Conservation (phyloP, 92 coral and sea anemone species). For the Galaxea fascicularis region DNA sequence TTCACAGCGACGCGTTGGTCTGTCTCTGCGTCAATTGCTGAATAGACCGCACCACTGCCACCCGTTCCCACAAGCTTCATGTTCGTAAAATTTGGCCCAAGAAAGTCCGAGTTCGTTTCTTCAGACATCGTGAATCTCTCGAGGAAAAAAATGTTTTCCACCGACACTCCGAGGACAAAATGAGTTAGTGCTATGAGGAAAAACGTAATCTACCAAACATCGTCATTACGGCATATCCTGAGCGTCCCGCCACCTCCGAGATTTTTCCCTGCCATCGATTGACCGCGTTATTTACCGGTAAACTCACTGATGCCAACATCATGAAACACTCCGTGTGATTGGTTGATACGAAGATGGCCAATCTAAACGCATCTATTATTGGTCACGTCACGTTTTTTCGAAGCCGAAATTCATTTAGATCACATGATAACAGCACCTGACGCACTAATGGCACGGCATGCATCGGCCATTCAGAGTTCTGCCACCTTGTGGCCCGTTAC, state of each 20-base stretch:
- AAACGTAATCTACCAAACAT: background rate
- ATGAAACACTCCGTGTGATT: conserved; percentile 20
- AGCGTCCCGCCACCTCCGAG: conserved; percentile 1
- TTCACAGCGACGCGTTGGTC: conserved; percentile 92
- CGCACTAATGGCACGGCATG: background rate
- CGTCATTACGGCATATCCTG: background rate
- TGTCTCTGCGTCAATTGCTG: conserved; percentile 85
- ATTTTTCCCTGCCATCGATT: background rate
- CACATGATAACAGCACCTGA: conserved; percentile 35
- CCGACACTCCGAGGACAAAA: background rate
- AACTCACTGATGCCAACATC: background rate
- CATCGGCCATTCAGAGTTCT: conserved; percentile 19
- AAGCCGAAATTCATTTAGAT: conserved; percentile 15
- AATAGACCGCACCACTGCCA: conserved; percentile 93
- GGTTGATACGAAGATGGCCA: background rate
- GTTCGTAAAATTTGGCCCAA: conserved; percentile 91
- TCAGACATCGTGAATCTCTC: conserved; percentile 61
- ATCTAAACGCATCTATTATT: background rate
- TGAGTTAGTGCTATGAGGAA: conserved; percentile 14
- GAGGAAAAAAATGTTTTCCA: background rate
- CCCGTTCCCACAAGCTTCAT: conserved; percentile 92
- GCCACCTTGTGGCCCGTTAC: background rate
- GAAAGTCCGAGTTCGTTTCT: conserved; percentile 79
- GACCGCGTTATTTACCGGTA: conserved; percentile 14
- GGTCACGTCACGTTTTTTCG: background rate